Conservation (phyloP, 2,888 invertebrate genomes). For the Acanthosepion pharaonis region DNA sequence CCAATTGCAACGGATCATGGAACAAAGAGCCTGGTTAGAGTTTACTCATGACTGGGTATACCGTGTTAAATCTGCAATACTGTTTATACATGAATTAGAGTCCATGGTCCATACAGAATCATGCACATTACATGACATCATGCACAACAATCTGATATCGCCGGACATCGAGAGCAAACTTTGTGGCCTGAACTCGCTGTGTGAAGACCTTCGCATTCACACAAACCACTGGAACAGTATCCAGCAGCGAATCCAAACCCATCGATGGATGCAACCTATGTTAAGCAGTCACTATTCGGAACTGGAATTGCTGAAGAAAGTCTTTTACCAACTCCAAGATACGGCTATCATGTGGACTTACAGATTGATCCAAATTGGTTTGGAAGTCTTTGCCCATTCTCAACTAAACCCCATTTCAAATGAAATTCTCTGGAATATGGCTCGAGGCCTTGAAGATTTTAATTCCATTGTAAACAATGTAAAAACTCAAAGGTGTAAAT, state of each 20-base stretch:
- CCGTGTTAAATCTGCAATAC: conserved; percentile 61
- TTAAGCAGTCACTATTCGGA: conserved; percentile 66
- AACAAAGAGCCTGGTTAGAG: conserved; percentile 66
- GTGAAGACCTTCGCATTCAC: conserved; percentile 72
- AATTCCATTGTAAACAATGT: conserved; percentile 68
- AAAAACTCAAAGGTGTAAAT: not conserved
- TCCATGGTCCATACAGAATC: conserved; percentile 66
- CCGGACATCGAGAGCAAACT: conserved; percentile 61
- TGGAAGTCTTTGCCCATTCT: conserved; percentile 73
- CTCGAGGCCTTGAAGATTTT: conserved; percentile 73
- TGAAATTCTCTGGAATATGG: conserved; percentile 72
- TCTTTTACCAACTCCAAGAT: conserved; percentile 63
- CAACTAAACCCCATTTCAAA: conserved; percentile 68
- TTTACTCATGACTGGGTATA: conserved; percentile 68
- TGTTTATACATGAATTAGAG: conserved; percentile 69
- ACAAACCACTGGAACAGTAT: conserved; percentile 73
- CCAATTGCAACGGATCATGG: conserved; percentile 64
- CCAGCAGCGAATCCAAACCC: conserved; percentile 69
- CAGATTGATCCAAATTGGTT: conserved; percentile 69
- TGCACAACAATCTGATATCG: conserved; percentile 59
- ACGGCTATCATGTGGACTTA: conserved; percentile 70
- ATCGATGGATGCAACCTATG: conserved; percentile 67
- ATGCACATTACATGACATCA: conserved; percentile 65
- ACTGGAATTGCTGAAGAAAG: conserved; percentile 62
- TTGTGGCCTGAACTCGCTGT: conserved; percentile 70